A percentile compares a stretch with the other conserved stretches of the same genome.
These are phyloP conservation scores for Motacilla alba DNA, from an alignment of 2,113 vertebrate species.

Conservation along the genomic window DNA sequence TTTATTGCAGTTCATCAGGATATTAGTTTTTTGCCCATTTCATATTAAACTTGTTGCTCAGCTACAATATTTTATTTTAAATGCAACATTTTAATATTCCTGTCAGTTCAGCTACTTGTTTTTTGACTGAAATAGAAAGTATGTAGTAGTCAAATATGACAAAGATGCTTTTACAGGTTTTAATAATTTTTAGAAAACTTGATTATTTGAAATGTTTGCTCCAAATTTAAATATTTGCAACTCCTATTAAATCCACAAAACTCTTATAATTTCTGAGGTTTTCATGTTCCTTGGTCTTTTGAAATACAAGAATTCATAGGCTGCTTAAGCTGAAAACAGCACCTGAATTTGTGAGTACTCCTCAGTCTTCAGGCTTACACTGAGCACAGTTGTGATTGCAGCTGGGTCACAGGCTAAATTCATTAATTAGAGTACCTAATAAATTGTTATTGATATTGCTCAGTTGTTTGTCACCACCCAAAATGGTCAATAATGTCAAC, in stretches of 20 bases:
- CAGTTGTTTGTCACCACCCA: slow-evolving; percentile 19
- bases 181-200: not conserved
- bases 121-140: not conserved
- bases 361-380: not conserved
- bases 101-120: not conserved
- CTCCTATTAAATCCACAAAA: not conserved
- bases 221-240: not conserved
- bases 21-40: not conserved
- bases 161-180: not conserved
- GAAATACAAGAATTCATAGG: not conserved
- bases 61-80: not conserved
- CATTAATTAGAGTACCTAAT: slow-evolving; percentile 49
- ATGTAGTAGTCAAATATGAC: not conserved
- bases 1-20: not conserved
- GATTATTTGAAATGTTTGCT: not conserved
- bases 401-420: not conserved
- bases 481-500: slow-evolving; percentile 24
- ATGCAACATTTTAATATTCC: not conserved
- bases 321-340: not conserved
- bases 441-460: slow-evolving; percentile 29
- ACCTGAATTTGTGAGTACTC: not conserved
- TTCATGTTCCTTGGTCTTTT: not conserved
- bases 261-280: not conserved
- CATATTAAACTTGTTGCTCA: not conserved
- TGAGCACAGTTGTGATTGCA: not conserved